phyloP scores from a whole-genome alignment of 2,797 vertebrate species.

The Pangasius macronema region DNA sequence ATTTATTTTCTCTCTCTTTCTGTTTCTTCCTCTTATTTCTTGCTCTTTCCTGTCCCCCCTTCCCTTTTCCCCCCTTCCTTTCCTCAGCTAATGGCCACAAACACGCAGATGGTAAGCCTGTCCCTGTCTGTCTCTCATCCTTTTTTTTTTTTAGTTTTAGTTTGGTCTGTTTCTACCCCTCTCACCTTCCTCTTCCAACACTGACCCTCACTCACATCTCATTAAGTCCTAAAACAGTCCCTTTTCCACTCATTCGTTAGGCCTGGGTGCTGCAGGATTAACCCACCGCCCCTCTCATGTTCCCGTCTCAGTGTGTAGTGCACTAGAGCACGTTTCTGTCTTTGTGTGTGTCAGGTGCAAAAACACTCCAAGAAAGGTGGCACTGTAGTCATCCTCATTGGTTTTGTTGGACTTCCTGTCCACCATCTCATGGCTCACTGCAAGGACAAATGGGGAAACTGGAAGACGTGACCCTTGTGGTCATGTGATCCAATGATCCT shows the following conservation, averaged over 20 bases:
- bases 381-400: constrained; percentile 40
- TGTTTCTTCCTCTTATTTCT: constrained; percentile 75
- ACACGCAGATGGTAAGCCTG: constrained; percentile 98
- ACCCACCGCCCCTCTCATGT: constrained; percentile 26
- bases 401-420: constrained; percentile 36
- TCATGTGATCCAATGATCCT: neutral
- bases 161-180: constrained; percentile 53
- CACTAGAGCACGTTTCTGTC: constrained; percentile 53
- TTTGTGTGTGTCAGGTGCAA: constrained; percentile 44
- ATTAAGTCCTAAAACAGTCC: constrained; percentile 22
- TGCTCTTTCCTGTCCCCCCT: constrained; percentile 68
- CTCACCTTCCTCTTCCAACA: constrained; percentile 42
- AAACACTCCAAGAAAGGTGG: constrained; percentile 38
- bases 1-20: constrained; percentile 69
- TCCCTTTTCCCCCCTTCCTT: constrained; percentile 85
- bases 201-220: constrained; percentile 41
- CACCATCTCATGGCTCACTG: constrained; percentile 45
- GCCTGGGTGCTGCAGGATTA: constrained; percentile 43
- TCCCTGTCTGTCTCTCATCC: constrained; percentile 78
- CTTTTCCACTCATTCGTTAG: constrained; percentile 18
- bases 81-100: constrained; percentile 97
- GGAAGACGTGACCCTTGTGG: neutral
- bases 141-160: constrained; percentile 69
- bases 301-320: constrained; percentile 56
- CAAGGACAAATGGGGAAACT: constrained; percentile 55